Evolutionary conservation across 2,888 invertebrate genomes (phyloP).

Genomic region (Baronia brevicornis): DNA sequence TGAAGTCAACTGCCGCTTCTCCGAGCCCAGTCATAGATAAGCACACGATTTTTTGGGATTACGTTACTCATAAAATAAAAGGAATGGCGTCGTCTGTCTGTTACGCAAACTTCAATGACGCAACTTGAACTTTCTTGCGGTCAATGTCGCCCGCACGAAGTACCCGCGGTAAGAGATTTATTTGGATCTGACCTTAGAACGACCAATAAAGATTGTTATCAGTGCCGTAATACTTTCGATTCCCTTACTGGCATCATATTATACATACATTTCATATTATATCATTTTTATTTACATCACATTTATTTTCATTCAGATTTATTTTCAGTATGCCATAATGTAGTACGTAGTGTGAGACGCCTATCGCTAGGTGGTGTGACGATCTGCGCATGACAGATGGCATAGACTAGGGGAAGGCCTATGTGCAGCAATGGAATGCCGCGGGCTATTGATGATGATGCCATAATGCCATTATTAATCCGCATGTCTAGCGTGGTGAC

Average conservation of each 20-base stretch:
- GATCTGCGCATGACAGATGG: too few species aligned
- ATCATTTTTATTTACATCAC: too few species aligned
- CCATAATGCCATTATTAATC: too few species aligned
- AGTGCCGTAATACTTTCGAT: slow-evolving; percentile 17
- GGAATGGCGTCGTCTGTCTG: slow-evolving; percentile 26
- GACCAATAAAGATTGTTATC: slow-evolving; percentile 17
- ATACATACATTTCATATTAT: too few species aligned
- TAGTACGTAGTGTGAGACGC: too few species aligned
- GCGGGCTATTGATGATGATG: too few species aligned
- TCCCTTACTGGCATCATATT: slow-evolving; percentile 2
- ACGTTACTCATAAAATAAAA: slow-evolving; percentile 39
- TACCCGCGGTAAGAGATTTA: slow-evolving; percentile 9
- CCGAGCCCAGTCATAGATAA: slow-evolving; percentile 21
- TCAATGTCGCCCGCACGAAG: slow-evolving; percentile 45
- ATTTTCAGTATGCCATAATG: too few species aligned
- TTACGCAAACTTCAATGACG: slow-evolving; percentile 42
- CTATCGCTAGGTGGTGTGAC: too few species aligned
- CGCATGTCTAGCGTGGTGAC: too few species aligned
- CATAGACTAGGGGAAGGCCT: too few species aligned
- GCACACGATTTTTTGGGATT: slow-evolving; percentile 42
- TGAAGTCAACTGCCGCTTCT: slow-evolving; percentile 7
- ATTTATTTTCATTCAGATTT: too few species aligned
- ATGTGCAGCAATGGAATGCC: too few species aligned
- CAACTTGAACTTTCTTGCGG: slow-evolving; percentile 54
- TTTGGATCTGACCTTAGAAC: slow-evolving; percentile 17